These are phyloP conservation scores for Pampusana beccarii DNA, from an alignment of 2,113 vertebrate species.

Conservation along the genomic window DNA sequence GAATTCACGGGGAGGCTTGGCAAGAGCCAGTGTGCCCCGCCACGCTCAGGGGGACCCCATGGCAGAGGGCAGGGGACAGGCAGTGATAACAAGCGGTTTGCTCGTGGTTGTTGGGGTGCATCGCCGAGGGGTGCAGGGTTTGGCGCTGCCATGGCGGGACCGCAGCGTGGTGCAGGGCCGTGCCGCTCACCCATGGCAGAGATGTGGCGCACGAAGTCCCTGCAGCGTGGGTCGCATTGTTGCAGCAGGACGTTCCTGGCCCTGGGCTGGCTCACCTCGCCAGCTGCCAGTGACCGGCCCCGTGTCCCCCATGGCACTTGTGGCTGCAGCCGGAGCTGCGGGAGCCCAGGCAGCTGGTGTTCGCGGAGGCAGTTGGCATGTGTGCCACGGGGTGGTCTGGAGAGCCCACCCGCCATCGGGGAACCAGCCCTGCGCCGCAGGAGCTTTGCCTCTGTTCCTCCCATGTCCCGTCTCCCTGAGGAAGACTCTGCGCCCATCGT, in stretches of 20 bases:
- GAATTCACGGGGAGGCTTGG: background rate
- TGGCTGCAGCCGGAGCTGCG: accelerated
- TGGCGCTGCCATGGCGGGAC: background rate
- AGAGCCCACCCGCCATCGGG: background rate
- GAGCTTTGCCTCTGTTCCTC: background rate
- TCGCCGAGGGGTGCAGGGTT: accelerated
- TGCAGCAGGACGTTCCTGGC: background rate
- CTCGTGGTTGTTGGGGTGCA: accelerated
- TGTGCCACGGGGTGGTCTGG: background rate
- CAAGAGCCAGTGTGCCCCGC: accelerated
- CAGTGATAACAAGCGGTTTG: background rate
- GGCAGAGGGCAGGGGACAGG: background rate
- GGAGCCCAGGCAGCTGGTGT: accelerated
- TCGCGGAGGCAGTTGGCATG: accelerated
- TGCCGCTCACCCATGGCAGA: accelerated
- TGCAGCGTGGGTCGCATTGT: accelerated
- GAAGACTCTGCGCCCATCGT: accelerated
- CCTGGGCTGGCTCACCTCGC: accelerated
- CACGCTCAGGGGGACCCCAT: accelerated
- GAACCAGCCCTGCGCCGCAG: accelerated
- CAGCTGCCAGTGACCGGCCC: background rate
- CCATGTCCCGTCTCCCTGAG: accelerated
- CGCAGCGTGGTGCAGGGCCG: accelerated
- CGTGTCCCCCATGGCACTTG: accelerated
- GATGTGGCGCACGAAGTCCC: too few species aligned